Conservation (phyloP, 2,113 vertebrate genomes). For the Apodemus sylvaticus region DNA sequence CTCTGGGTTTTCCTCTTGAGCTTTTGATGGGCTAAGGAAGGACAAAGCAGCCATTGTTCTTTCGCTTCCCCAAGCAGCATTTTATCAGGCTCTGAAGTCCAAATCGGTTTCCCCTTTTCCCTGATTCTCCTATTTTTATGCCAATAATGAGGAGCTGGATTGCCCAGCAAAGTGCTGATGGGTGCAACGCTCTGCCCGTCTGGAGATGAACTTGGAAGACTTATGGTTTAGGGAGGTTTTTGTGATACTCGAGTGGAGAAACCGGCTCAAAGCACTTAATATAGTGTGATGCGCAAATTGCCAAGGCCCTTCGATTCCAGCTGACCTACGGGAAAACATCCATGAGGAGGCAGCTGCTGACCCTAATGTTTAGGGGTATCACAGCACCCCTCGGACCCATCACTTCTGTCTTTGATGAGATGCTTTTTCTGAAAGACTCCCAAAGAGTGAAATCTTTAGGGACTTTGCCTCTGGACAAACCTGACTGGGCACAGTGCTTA, state of each 20-base stretch:
- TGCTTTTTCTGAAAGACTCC: not conserved
- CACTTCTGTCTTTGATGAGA: not conserved
- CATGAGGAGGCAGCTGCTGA: not conserved
- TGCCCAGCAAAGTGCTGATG: constrained; percentile 5
- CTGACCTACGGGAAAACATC: not conserved
- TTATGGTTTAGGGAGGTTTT: constrained; percentile 1
- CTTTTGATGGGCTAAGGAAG: constrained; percentile 61
- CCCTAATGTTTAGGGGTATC: not conserved
- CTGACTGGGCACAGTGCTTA: not conserved
- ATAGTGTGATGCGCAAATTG: not conserved
- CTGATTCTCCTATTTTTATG: constrained; percentile 67
- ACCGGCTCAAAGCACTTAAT: not conserved
- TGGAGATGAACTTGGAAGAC: not conserved
- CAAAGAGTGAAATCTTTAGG: not conserved
- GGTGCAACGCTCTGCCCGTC: not conserved
- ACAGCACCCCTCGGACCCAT: constrained; percentile 7
- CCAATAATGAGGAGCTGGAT: not conserved
- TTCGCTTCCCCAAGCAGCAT: constrained; percentile 67
- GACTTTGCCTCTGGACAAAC: not conserved
- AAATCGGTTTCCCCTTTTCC: constrained; percentile 51
- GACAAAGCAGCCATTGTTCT: constrained; percentile 70
- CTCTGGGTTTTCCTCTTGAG: constrained; percentile 47
- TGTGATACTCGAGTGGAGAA: constrained; percentile 17
- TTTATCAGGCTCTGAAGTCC: constrained; percentile 70
- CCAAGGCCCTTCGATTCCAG: not conserved